A percentile compares a stretch with the other conserved stretches of the same genome.
phyloP scores from a whole-genome alignment of 23 tunicate genomes.

The Clavelina lepadiformis region DNA sequence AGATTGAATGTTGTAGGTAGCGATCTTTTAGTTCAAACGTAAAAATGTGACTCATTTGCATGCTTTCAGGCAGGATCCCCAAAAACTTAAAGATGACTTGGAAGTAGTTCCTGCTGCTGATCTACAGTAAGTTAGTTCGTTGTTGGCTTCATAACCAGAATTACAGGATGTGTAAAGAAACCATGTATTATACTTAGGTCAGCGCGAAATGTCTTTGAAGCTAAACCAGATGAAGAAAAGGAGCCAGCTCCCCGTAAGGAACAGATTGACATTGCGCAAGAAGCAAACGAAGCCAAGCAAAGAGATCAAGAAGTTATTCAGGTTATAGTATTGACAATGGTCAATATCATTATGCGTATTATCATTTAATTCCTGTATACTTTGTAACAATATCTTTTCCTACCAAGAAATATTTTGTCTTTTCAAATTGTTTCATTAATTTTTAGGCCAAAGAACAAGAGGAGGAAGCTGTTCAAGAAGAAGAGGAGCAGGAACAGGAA shows the following conservation, averaged over 20 bases:
- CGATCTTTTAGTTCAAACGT: too few species aligned
- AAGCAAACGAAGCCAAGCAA: constrained; percentile 47
- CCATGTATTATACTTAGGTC: too few species aligned
- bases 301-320: constrained; percentile 56
- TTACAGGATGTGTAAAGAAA: too few species aligned
- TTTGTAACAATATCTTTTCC: not conserved
- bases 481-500: not conserved
- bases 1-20: too few species aligned
- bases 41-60: not conserved
- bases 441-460: not conserved
- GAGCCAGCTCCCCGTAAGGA: constrained; percentile 43
- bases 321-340: constrained; percentile 3
- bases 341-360: not conserved
- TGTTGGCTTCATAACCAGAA: too few species aligned
- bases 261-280: constrained; percentile 65
- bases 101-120: constrained; percentile 57
- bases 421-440: not conserved
- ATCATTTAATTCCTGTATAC: not conserved
- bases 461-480: constrained; percentile 1
- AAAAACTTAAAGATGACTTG: constrained; percentile 30
- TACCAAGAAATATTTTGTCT: not conserved
- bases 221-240: constrained; percentile 4
- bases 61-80: not conserved
- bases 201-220: constrained; percentile 47
- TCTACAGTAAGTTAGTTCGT: constrained; percentile 47